These are phyloP conservation scores for Pedionomus torquatus DNA, from an alignment of 2,113 vertebrate species.

Conservation along the genomic window DNA sequence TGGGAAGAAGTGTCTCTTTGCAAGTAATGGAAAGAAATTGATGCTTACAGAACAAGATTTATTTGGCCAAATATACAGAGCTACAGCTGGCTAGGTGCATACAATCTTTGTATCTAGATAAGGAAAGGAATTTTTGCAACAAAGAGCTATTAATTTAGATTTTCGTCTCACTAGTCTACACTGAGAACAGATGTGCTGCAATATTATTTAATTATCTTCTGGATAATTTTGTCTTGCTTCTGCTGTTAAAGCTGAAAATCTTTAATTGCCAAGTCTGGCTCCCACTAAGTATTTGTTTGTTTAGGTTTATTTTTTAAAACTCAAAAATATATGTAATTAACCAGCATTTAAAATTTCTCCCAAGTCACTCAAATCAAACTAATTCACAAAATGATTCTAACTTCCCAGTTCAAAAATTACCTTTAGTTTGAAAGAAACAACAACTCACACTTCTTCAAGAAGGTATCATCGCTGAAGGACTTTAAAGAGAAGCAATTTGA, in stretches of 20 bases:
- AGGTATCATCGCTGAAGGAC: neutral
- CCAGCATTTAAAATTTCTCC: neutral
- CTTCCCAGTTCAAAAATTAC: neutral
- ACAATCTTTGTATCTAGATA: neutral
- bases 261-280: neutral
- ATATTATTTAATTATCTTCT: constrained; percentile 15
- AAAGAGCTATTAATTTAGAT: neutral
- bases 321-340: neutral
- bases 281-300: neutral
- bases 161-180: neutral
- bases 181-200: neutral
- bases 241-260: neutral
- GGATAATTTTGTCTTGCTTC: constrained; percentile 4
- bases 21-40: neutral
- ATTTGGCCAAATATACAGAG: neutral
- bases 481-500: neutral
- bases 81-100: neutral
- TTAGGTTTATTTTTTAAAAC: neutral
- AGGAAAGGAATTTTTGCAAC: neutral
- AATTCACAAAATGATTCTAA: neutral
- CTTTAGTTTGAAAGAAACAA: neutral
- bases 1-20: neutral
- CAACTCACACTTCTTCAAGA: neutral
- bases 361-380: neutral
- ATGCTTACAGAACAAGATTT: neutral